These are phyloP conservation scores for Squalus acanthias DNA, from an alignment of 2,797 vertebrate genomes.

Conservation along the genomic window DNA sequence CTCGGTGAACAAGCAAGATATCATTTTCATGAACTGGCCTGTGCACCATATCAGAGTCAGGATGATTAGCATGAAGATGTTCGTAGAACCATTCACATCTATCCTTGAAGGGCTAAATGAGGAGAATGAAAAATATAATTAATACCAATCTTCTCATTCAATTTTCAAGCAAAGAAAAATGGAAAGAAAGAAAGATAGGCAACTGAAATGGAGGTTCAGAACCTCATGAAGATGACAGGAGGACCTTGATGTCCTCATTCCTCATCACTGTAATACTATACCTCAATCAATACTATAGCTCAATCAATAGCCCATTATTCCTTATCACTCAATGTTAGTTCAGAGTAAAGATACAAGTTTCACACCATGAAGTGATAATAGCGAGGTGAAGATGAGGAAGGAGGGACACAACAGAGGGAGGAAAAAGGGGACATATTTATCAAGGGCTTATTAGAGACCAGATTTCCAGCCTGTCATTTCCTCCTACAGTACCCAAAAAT, in stretches of 20 bases:
- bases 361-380: background rate
- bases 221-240: background rate
- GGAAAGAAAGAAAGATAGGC: background rate
- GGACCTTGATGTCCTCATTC: background rate
- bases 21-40: slow-evolving; percentile 93
- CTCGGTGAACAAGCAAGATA: slow-evolving; percentile 93
- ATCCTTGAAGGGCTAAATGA: slow-evolving; percentile 89
- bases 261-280: background rate
- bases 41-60: slow-evolving; percentile 95
- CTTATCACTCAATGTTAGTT: background rate
- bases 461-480: background rate
- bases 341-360: background rate
- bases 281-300: background rate
- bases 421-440: background rate
- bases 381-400: background rate
- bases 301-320: background rate
- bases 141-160: background rate
- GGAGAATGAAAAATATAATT: background rate
- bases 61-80: slow-evolving; percentile 82
- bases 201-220: background rate
- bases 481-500: background rate
- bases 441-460: background rate
- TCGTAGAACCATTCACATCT: slow-evolving; percentile 98
- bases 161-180: background rate
- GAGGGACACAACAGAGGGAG: background rate